Conservation (phyloP, 2,113 vertebrate genomes). For the Gila orcuttii region DNA sequence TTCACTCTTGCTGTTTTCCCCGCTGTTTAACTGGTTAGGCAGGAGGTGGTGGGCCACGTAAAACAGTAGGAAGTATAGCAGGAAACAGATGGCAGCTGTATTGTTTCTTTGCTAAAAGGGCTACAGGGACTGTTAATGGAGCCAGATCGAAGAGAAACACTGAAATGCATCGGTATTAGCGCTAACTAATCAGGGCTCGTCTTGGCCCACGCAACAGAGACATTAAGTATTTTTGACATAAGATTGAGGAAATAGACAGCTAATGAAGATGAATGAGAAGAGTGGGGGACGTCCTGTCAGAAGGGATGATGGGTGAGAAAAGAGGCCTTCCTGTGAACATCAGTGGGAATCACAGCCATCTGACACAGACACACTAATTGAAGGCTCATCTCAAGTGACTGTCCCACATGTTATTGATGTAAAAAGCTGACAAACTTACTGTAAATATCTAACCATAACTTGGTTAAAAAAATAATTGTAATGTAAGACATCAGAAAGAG, state of each 20-base stretch:
- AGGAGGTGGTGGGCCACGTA: conserved; percentile 26
- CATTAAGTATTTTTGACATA: conserved; percentile 64
- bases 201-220: conserved; percentile 39
- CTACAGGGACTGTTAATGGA: conserved; percentile 53
- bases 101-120: conserved; percentile 58
- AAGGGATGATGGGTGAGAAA: conserved; percentile 6
- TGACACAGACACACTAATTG: conserved; percentile 6
- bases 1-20: conserved; percentile 39
- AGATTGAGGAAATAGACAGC: conserved; percentile 57
- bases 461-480: background rate
- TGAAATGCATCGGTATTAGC: conserved; percentile 51
- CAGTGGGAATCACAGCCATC: conserved; percentile 25
- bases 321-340: conserved; percentile 25
- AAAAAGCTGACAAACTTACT: background rate
- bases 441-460: background rate
- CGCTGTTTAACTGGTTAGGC: conserved; percentile 37
- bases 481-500: too few species aligned
- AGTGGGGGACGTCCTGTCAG: conserved; percentile 46
- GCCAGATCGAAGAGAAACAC: conserved; percentile 8
- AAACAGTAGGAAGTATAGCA: conserved; percentile 50
- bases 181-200: conserved; percentile 59
- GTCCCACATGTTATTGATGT: background rate
- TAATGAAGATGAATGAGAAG: conserved; percentile 68
- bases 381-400: background rate
- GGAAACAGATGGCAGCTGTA: conserved; percentile 62